phyloP scores from a whole-genome alignment of 2,113 vertebrate genomes.

The Origma solitaria region DNA sequence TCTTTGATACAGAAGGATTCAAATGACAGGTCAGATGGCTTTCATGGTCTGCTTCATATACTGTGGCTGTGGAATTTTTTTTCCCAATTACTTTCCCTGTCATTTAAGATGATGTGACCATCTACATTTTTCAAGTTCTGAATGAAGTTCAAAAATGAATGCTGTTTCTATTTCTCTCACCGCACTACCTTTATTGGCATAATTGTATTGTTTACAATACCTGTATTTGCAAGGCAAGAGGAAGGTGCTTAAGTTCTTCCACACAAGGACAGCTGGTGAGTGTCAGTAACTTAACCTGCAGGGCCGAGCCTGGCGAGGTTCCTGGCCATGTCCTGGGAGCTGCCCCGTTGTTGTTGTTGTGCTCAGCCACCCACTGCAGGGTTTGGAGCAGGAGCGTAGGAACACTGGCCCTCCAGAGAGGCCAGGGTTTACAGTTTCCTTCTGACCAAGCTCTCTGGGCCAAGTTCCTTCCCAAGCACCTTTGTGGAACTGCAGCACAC shows the following conservation, averaged over 20 bases:
- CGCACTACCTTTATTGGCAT: neutral
- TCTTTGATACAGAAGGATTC: neutral
- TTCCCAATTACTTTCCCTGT: neutral
- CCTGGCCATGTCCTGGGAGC: accelerated
- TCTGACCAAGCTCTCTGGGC: neutral
- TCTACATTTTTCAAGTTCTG: neutral
- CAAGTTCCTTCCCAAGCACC: neutral
- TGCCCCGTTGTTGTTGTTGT: accelerated
- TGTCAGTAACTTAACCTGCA: neutral
- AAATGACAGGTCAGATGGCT: neutral
- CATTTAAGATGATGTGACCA: neutral
- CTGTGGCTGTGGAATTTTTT: neutral
- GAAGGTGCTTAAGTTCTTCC: neutral
- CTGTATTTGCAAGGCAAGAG: neutral
- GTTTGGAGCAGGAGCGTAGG: neutral
- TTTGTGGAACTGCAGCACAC: neutral
- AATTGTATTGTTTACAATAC: neutral
- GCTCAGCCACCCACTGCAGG: neutral
- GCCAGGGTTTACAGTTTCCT: neutral
- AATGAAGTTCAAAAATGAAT: neutral
- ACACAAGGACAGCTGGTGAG: neutral
- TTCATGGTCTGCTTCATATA: neutral
- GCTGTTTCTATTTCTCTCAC: neutral
- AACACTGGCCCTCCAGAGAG: neutral
- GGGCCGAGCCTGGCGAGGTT: neutral